These are phyloP conservation scores for Sphaeramia orbicularis DNA, from an alignment of 2,797 vertebrate genomes.

Conservation along the genomic window DNA sequence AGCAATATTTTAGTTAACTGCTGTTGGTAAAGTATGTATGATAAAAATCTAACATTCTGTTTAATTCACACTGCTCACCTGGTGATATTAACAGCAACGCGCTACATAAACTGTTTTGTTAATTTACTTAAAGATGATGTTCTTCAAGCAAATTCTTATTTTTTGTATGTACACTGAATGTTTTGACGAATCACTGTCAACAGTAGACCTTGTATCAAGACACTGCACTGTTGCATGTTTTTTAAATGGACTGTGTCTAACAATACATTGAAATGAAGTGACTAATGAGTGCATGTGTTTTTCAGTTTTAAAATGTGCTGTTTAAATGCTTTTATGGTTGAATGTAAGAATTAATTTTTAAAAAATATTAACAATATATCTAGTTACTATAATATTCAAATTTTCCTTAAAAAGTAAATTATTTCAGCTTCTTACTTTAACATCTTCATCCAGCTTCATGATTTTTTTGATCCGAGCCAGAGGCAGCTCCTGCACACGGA, in stretches of 20 bases:
- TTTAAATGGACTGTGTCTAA: no score
- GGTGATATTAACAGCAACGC: conserved; percentile 6
- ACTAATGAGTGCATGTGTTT: no score
- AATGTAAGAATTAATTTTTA: no score
- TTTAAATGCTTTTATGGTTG: no score
- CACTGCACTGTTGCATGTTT: background rate
- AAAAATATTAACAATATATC: background rate
- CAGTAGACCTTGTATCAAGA: conserved; percentile 31
- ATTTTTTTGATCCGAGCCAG: conserved; percentile 99
- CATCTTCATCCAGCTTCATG: conserved; percentile 99
- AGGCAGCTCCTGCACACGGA: conserved; percentile 97
- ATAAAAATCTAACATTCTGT: background rate
- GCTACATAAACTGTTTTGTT: conserved; percentile 5
- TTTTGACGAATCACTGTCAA: conserved; percentile 14
- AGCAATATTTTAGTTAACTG: background rate
- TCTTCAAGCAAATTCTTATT: background rate
- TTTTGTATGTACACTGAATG: background rate
- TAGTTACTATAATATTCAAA: background rate
- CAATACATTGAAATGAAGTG: no score
- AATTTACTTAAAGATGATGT: conserved; percentile 4
- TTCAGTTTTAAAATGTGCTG: no score
- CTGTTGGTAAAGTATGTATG: background rate
- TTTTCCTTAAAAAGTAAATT: background rate
- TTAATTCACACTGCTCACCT: background rate
- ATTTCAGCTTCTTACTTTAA: conserved; percentile 88